phyloP scores from a whole-genome alignment of 1,140 invertebrate genomes.

The Parapsyche elsis region DNA sequence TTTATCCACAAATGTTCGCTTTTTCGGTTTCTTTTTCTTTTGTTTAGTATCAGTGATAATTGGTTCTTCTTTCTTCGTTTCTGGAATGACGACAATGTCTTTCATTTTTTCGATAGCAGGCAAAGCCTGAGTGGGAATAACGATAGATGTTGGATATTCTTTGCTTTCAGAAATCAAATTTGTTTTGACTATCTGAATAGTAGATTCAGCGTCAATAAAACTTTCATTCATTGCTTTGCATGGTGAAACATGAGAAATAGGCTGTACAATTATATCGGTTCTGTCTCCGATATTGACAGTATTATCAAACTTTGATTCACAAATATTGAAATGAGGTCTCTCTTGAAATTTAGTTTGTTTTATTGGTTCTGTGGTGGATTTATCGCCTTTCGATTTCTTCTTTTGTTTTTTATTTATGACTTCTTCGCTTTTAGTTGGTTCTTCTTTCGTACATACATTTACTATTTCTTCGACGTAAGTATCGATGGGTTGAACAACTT shows the following conservation, averaged over 20 bases:
- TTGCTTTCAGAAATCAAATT: background rate
- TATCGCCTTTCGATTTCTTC: too few relatives aligned
- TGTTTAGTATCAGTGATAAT: background rate
- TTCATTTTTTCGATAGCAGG: background rate
- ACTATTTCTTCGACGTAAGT: background rate
- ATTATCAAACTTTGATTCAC: too few relatives aligned
- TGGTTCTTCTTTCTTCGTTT: background rate
- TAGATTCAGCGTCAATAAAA: background rate
- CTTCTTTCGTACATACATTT: background rate
- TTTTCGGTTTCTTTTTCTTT: constrained; percentile 8
- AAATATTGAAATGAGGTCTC: too few relatives aligned
- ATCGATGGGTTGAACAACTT: too few relatives aligned
- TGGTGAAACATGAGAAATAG: too few relatives aligned
- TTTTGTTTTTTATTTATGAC: too few relatives aligned
- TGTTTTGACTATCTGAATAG: background rate
- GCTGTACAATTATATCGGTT: too few relatives aligned
- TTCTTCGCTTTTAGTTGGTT: background rate
- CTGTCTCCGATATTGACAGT: too few relatives aligned
- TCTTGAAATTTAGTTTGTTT: too few relatives aligned
- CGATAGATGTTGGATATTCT: too few relatives aligned
- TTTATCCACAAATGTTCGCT: constrained; percentile 1
- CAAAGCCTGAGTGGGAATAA: too few relatives aligned
- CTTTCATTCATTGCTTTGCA: background rate
- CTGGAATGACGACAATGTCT: background rate
- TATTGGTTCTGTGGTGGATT: too few relatives aligned